Evolutionary conservation across 2,888 invertebrate genomes (phyloP).

Genomic region (Drosophila mayaguana): DNA sequence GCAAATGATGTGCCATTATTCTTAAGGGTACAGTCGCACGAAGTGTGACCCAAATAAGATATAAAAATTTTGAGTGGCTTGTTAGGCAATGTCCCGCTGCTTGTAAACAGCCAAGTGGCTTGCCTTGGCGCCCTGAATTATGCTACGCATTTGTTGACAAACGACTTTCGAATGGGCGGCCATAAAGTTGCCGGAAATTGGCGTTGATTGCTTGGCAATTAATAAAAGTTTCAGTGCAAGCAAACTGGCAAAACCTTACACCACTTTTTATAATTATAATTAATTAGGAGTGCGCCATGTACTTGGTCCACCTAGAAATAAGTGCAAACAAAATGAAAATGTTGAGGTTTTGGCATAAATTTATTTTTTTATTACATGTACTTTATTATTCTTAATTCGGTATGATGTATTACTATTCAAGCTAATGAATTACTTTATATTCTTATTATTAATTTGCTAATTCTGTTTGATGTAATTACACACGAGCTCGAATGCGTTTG

Average conservation of each 20-base stretch:
- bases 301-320: too few relatives aligned
- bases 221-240: constrained; percentile 62
- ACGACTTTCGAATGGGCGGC: constrained; percentile 71
- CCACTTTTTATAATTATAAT: background rate
- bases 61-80: constrained; percentile 74
- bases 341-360: too few relatives aligned
- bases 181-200: constrained; percentile 75
- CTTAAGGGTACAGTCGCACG: constrained; percentile 76
- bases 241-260: background rate
- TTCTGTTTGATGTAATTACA: too few relatives aligned
- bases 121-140: constrained; percentile 52
- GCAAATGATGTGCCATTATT: constrained; percentile 82
- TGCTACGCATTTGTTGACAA: constrained; percentile 78
- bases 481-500: too few relatives aligned
- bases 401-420: too few relatives aligned
- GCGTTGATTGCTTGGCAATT: constrained; percentile 75
- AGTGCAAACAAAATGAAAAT: too few relatives aligned
- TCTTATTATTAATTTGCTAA: too few relatives aligned
- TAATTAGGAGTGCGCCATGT: background rate
- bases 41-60: constrained; percentile 82
- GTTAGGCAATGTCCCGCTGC: constrained; percentile 63
- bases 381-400: too few relatives aligned
- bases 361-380: too few relatives aligned
- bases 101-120: constrained; percentile 47
- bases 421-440: too few relatives aligned